Evolutionary conservation across 1,140 invertebrate genomes (phyloP).

Genomic region (Bursaphelenchus mucronatus): DNA sequence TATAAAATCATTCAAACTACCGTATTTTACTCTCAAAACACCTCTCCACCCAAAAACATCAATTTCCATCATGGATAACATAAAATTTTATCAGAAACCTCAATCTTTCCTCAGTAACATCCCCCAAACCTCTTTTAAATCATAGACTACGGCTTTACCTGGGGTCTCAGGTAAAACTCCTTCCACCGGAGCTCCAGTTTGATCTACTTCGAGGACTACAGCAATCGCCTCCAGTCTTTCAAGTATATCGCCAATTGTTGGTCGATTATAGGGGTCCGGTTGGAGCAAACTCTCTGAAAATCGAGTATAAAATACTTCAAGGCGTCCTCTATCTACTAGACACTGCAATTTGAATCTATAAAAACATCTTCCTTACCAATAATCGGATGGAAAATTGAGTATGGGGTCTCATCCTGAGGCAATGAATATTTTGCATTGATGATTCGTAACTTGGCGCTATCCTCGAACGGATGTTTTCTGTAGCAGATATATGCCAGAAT

Average conservation of each 20-base stretch:
- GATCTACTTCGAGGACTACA: constrained; percentile 52
- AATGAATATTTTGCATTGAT: constrained; percentile 89
- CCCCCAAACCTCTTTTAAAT: too few species aligned
- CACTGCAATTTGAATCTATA: not conserved
- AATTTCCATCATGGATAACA: too few species aligned
- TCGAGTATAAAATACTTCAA: not conserved
- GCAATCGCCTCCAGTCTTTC: constrained; percentile 80
- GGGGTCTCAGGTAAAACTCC: too few species aligned
- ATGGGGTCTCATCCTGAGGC: constrained; percentile 74
- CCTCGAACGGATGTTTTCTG: constrained; percentile 91
- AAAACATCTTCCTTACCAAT: constrained; percentile 69
- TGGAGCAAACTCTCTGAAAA: constrained; percentile 72
- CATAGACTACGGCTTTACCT: too few species aligned
- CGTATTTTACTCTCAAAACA: too few species aligned
- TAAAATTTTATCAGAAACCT: too few species aligned
- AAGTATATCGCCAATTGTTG: constrained; percentile 73
- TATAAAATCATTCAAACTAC: too few species aligned
- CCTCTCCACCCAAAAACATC: too few species aligned
- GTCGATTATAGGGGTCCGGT: constrained; percentile 73
- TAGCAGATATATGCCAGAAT: constrained; percentile 86
- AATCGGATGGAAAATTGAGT: constrained; percentile 80
- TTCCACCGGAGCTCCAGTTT: too few species aligned
- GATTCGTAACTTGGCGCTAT: constrained; percentile 86
- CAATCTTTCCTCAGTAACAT: too few species aligned
- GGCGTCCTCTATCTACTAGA: not conserved